Conservation (phyloP, 1,140 invertebrate species). For the Rhopalosiphum padi region DNA sequence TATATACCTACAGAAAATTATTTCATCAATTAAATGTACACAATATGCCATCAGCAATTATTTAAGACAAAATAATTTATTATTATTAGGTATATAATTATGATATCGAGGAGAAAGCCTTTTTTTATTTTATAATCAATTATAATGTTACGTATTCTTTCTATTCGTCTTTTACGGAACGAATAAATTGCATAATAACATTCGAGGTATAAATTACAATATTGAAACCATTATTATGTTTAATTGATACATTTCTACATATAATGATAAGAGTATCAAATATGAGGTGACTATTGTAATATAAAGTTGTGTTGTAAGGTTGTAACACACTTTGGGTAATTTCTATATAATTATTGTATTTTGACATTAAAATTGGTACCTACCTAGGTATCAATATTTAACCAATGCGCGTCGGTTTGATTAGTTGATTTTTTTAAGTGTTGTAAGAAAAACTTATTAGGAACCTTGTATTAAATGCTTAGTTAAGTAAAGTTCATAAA, state of each 20-base stretch:
- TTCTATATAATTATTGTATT: background rate
- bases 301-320: background rate
- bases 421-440: background rate
- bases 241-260: background rate
- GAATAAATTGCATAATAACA: background rate
- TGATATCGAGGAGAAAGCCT: background rate
- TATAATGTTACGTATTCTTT: background rate
- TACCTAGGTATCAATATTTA: background rate
- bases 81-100: background rate
- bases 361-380: background rate
- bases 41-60: background rate
- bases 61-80: background rate
- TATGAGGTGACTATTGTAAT: background rate
- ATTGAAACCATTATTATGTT: background rate
- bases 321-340: background rate
- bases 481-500: too few relatives aligned
- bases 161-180: background rate
- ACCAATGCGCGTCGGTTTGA: background rate
- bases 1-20: background rate
- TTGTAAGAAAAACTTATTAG: too few relatives aligned
- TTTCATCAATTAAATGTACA: background rate
- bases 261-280: background rate
- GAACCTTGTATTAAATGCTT: too few relatives aligned
- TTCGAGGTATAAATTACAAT: background rate
- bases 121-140: background rate